Percentiles rank a stretch among this genome's conserved stretches.
Conservation (phyloP, 2,797 vertebrate species). For the Poecilia wingei region DNA sequence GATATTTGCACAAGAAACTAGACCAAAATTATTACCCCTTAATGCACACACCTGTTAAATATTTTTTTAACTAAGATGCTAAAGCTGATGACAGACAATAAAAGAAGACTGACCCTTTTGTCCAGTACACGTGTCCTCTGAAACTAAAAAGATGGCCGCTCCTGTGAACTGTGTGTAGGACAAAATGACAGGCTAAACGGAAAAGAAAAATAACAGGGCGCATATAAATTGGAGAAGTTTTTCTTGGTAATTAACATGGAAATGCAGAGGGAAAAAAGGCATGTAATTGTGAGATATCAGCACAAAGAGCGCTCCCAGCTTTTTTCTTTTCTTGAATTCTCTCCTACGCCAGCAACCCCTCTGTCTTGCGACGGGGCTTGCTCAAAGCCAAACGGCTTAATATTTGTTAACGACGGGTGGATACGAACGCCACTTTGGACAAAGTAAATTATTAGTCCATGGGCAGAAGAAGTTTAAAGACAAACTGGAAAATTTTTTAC, state of each 20-base stretch:
- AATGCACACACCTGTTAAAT: background rate
- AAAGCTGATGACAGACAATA: background rate
- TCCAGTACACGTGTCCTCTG: constrained; percentile 53
- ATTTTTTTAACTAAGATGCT: background rate
- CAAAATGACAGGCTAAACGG: constrained; percentile 49
- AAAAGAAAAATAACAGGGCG: constrained; percentile 78
- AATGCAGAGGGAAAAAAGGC: constrained; percentile 93
- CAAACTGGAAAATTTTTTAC: constrained; percentile 81
- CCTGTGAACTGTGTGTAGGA: constrained; percentile 49
- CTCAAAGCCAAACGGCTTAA: constrained; percentile 91
- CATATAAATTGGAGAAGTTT: constrained; percentile 93
- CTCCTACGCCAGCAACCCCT: background rate
- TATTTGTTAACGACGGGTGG: constrained; percentile 94
- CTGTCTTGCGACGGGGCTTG: constrained; percentile 84
- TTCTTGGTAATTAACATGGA: constrained; percentile 96
- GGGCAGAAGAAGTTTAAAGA: constrained; percentile 99
- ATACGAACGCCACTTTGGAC: constrained; percentile 94
- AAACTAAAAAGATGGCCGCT: constrained; percentile 51
- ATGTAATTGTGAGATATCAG: constrained; percentile 98
- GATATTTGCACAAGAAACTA: too few species aligned
- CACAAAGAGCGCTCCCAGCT: constrained; percentile 87
- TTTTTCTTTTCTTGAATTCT: constrained; percentile 42
- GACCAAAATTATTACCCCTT: background rate
- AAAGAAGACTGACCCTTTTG: background rate
- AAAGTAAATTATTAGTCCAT: constrained; percentile 97